These are phyloP conservation scores for Homalodisca vitripennis DNA, from an alignment of 1,140 invertebrate genomes.

Conservation along the genomic window DNA sequence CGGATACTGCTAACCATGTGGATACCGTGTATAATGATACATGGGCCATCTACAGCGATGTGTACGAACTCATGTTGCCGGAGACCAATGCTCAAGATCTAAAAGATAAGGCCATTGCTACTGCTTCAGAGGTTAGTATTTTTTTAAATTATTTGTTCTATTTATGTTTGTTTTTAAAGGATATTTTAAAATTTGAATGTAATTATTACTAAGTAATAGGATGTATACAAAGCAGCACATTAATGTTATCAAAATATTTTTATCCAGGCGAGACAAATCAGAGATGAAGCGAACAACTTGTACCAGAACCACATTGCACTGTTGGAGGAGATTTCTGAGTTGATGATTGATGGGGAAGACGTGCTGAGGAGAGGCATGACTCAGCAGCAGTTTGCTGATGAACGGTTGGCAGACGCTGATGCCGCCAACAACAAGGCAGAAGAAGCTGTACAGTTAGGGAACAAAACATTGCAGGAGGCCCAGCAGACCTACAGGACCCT, in stretches of 20 bases:
- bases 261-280: slow-evolving; percentile 40
- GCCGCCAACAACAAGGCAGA: slow-evolving; percentile 69
- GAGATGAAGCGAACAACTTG: slow-evolving; percentile 39
- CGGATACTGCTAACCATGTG: slow-evolving; percentile 69
- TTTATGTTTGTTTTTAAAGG: no score
- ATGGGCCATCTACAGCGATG: slow-evolving; percentile 70
- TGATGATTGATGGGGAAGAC: slow-evolving; percentile 51
- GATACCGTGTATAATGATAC: slow-evolving; percentile 76
- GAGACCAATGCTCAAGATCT: slow-evolving; percentile 68
- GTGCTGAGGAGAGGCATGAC: slow-evolving; percentile 54
- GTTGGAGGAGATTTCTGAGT: slow-evolving; percentile 61
- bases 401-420: slow-evolving; percentile 67
- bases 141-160: no score
- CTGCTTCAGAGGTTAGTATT: slow-evolving; percentile 61
- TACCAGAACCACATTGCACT: slow-evolving; percentile 41
- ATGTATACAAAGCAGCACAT: no score
- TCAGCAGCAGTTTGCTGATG: slow-evolving; percentile 62
- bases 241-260: no score
- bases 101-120: slow-evolving; percentile 60
- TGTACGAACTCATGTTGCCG: slow-evolving; percentile 72
- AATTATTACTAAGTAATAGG: no score
- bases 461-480: slow-evolving; percentile 83
- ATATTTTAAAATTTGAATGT: no score
- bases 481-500: slow-evolving; percentile 81
- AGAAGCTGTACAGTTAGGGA: slow-evolving; percentile 77